These are phyloP conservation scores for Agrotis exclamationis DNA, from an alignment of 2,888 invertebrate genomes.

Conservation along the genomic window DNA sequence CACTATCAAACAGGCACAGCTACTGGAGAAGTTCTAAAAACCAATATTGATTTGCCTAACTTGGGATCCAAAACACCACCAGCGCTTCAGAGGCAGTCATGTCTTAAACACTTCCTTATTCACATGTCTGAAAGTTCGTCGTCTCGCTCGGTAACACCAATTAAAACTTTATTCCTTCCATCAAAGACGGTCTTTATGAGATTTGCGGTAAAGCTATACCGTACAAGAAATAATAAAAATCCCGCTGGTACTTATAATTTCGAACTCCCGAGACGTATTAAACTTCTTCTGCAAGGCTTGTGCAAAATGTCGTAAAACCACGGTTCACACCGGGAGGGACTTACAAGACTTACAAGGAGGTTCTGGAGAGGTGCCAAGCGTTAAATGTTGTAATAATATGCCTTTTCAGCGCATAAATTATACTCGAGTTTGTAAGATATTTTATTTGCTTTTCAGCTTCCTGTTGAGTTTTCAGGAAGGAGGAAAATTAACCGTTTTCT, in stretches of 20 bases:
- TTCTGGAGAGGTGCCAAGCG: constrained; percentile 70
- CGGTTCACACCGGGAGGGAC: constrained; percentile 33
- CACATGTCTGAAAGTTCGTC: not conserved
- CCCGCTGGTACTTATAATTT: constrained; percentile 56
- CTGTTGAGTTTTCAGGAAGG: not conserved
- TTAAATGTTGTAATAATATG: constrained; percentile 51
- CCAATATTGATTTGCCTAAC: no score
- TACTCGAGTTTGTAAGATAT: constrained; percentile 8
- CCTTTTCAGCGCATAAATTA: constrained; percentile 49
- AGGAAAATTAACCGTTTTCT: not conserved
- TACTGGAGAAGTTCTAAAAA: no score
- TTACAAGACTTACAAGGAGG: constrained; percentile 60
- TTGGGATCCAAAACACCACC: no score
- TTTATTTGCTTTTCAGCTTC: constrained; percentile 9
- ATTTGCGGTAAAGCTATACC: constrained; percentile 25
- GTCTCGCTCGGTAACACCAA: constrained; percentile 14
- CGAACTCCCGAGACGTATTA: constrained; percentile 65
- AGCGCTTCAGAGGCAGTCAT: not conserved
- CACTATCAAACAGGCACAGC: no score
- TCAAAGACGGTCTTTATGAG: constrained; percentile 49
- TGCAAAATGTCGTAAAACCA: constrained; percentile 63
- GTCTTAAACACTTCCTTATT: constrained; percentile 5
- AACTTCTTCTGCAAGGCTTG: constrained; percentile 64
- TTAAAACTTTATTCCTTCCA: constrained; percentile 41
- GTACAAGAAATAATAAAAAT: constrained; percentile 41